phyloP scores from a whole-genome alignment of 2,113 vertebrate genomes.

The Salminus brasiliensis region DNA sequence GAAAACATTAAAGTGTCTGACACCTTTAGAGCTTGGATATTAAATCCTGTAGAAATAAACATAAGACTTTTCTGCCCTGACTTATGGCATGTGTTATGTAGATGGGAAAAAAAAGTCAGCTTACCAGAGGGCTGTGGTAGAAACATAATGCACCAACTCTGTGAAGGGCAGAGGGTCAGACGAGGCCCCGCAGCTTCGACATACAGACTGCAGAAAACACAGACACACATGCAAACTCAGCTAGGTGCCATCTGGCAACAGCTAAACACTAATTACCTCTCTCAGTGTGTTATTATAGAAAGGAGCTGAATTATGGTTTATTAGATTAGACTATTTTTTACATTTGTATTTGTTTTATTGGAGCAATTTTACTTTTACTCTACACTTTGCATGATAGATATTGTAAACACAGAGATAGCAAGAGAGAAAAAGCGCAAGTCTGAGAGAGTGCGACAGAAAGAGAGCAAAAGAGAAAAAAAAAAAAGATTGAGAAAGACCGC shows the following conservation, averaged over 20 bases:
- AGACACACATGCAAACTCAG: slow-evolving; percentile 21
- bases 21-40: too few species aligned
- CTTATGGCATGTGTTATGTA: not conserved
- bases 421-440: too few species aligned
- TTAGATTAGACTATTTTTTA: not conserved
- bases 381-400: too few species aligned
- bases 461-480: too few species aligned
- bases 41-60: too few species aligned
- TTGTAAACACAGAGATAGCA: too few species aligned
- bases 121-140: slow-evolving; percentile 96
- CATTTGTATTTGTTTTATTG: not conserved
- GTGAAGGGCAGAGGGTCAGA: slow-evolving; percentile 96
- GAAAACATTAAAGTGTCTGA: too few species aligned
- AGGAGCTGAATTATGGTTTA: too few species aligned
- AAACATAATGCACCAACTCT: slow-evolving; percentile 96
- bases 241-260: slow-evolving; percentile 19
- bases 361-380: not conserved
- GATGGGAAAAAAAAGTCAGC: slow-evolving; percentile 45
- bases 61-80: too few species aligned
- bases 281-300: slow-evolving; percentile 28
- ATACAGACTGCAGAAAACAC: slow-evolving; percentile 82
- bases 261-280: slow-evolving; percentile 39
- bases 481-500: too few species aligned
- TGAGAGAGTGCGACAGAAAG: too few species aligned
- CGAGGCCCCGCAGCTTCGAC: slow-evolving; percentile 93